phyloP scores from a whole-genome alignment of 2,888 invertebrate genomes.

The Hyposoter didymator region DNA sequence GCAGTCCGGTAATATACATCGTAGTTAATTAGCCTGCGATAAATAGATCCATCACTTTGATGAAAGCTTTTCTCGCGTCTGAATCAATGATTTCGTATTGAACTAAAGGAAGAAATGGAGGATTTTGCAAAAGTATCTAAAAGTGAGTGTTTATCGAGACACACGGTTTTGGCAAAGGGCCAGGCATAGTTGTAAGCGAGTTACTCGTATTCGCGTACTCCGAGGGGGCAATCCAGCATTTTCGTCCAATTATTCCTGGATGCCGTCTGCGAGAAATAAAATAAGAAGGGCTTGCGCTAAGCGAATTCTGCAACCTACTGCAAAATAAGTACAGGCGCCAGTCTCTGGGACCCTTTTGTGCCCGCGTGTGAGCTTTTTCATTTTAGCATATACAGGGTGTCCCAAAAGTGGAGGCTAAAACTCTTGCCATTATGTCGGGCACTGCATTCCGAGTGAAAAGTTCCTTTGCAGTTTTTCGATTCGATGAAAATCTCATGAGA shows the following conservation, averaged over 20 bases:
- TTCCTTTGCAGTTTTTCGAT: background rate
- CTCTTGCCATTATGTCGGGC: background rate
- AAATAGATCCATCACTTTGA: background rate
- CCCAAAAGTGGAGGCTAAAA: background rate
- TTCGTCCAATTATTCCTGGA: conserved; percentile 61
- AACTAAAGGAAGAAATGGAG: background rate
- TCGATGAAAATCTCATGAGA: background rate
- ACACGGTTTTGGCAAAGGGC: conserved; percentile 40
- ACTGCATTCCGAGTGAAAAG: background rate
- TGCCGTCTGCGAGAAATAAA: conserved; percentile 33
- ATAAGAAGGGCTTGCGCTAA: conserved; percentile 36
- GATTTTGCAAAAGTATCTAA: conserved; percentile 17
- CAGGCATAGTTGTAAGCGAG: conserved; percentile 46
- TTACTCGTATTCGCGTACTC: conserved; percentile 39
- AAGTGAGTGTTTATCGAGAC: conserved; percentile 46
- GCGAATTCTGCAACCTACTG: conserved; percentile 41
- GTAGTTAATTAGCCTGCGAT: background rate
- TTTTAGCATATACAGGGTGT: background rate
- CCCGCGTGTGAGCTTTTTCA: background rate
- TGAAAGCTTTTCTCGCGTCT: background rate
- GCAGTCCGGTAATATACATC: background rate
- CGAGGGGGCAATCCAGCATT: conserved; percentile 42
- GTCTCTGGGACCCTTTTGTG: conserved; percentile 39
- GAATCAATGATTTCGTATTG: background rate
- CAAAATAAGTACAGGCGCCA: conserved; percentile 51